Percentiles rank a stretch among this genome's conserved stretches.
phyloP scores from a whole-genome alignment of 2,797 vertebrate genomes.

The Etheostoma nigrum region DNA sequence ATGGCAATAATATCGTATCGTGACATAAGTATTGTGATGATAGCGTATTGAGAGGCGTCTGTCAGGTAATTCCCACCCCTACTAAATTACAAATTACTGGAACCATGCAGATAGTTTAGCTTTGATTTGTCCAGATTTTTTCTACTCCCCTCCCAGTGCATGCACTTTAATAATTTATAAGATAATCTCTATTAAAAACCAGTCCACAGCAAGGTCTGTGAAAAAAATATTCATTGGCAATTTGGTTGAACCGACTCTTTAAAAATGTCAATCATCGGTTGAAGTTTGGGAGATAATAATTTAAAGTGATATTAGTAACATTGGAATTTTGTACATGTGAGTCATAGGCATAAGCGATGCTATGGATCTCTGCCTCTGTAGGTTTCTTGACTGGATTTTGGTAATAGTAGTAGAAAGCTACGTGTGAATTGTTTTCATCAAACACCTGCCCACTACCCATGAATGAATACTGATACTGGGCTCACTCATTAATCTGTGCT shows the following conservation, averaged over 20 bases:
- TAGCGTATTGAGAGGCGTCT: too few relatives aligned
- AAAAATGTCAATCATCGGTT: background rate
- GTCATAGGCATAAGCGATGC: too few relatives aligned
- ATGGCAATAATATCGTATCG: too few relatives aligned
- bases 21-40: too few relatives aligned
- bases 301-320: background rate
- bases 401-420: background rate
- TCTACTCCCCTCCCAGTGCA: background rate
- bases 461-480: slow-evolving; percentile 1
- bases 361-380: background rate
- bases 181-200: background rate
- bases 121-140: background rate
- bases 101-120: background rate
- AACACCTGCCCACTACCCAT: background rate
- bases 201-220: background rate
- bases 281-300: slow-evolving; percentile 1
- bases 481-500: slow-evolving; percentile 64
- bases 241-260: background rate
- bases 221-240: background rate
- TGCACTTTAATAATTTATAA: background rate
- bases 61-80: too few relatives aligned
- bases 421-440: background rate
- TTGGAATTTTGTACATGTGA: background rate
- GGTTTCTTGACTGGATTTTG: background rate
- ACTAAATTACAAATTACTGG: background rate